phyloP scores from a whole-genome alignment of 2,797 vertebrate genomes.

The Ispidina lecontei region DNA sequence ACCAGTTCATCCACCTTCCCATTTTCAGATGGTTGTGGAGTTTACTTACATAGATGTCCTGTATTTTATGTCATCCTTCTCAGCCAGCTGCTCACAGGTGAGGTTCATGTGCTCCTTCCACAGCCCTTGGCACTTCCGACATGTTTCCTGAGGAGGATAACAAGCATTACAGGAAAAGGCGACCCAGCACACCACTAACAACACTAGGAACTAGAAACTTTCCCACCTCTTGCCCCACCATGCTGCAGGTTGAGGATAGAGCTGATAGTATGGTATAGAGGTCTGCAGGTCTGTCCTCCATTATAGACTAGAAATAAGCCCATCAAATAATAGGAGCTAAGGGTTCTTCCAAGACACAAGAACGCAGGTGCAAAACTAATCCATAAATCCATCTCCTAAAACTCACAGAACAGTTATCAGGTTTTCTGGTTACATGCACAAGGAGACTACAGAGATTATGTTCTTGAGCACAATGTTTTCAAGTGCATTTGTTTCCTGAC shows the following conservation, averaged over 20 bases:
- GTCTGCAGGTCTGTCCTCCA: background rate
- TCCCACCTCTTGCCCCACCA: background rate
- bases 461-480: background rate
- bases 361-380: background rate
- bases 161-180: background rate
- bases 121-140: slow-evolving; percentile 93
- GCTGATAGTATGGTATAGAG: background rate
- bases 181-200: background rate
- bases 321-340: background rate
- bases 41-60: slow-evolving; percentile 92
- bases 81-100: slow-evolving; percentile 94
- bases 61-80: slow-evolving; percentile 95
- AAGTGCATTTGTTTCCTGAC: background rate
- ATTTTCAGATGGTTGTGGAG: background rate
- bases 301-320: rapidly evolving
- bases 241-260: background rate
- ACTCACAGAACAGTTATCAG: background rate
- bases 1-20: background rate
- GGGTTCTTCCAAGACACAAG: background rate
- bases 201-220: background rate
- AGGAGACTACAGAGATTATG: background rate
- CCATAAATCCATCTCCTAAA: background rate
- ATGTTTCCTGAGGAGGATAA: slow-evolving; percentile 86
- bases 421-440: background rate
- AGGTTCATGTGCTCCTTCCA: slow-evolving; percentile 96